Evolutionary conservation across 1,140 invertebrate genomes (phyloP).

Genomic region (Drosophila insularis): DNA sequence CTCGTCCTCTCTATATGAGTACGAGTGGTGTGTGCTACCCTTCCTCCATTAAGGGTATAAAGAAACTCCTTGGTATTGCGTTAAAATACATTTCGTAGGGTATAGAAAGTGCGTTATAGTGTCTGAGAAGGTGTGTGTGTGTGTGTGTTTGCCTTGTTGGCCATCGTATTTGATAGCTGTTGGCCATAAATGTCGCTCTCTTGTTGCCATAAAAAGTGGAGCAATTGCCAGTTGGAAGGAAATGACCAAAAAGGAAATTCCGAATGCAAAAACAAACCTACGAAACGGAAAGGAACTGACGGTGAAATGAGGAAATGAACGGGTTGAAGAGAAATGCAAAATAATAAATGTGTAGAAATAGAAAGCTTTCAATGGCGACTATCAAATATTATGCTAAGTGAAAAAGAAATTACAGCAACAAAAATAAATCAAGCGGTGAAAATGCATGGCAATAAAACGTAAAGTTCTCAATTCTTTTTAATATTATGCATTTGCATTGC

Average conservation of each 20-base stretch:
- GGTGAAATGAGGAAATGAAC: conserved; percentile 40
- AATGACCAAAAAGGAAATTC: conserved; percentile 46
- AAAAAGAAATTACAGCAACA: background rate
- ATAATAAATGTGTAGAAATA: background rate
- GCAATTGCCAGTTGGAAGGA: conserved; percentile 48
- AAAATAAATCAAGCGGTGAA: background rate
- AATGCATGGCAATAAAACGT: background rate
- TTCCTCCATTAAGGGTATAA: background rate
- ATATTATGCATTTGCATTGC: too few relatives aligned
- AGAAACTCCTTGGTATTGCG: background rate
- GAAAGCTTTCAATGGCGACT: background rate
- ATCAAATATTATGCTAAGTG: conserved; percentile 9
- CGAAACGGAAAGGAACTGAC: conserved; percentile 28
- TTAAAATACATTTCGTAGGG: background rate
- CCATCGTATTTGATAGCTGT: conserved; percentile 49
- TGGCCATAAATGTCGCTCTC: conserved; percentile 49
- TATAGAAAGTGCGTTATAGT: background rate
- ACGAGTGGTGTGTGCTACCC: background rate
- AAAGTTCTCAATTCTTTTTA: too few relatives aligned
- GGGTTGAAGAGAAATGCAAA: conserved; percentile 38
- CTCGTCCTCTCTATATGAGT: background rate
- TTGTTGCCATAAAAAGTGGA: conserved; percentile 56
- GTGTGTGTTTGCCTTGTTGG: background rate
- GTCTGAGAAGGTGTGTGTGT: background rate
- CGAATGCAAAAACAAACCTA: background rate